Base-by-base conservation (phyloP, 2,888 invertebrate genomes). In the Sycophila texana region DNA sequence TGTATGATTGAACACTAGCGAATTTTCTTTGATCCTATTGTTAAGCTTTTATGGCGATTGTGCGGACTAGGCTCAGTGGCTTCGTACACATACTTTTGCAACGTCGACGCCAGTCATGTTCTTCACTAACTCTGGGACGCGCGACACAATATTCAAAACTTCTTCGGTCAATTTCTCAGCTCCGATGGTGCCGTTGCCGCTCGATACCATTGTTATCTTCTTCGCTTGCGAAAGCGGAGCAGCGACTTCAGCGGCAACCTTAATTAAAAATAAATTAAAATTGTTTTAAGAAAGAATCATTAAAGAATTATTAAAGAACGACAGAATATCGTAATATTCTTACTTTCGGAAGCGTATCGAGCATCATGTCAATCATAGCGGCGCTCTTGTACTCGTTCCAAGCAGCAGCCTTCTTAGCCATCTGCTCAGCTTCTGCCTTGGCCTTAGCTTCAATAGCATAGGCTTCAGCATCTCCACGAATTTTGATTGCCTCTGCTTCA, bases 211-310 rank as follows among this genome's bases (percentile, higher is more conserved):
- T 7, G 97, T 98, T 82, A 99, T 95, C 91, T 98, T 98, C 90
- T 97, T 97, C 10, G 97, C 95, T 90, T 98, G 97, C 0, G 98
- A 96, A 84, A 99, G 91, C 7, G 99, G 99, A 39, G 98, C 98
- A 55, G 99, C 97, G 63, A 99, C 96, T 91, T 99, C 99, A 47
- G 98, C 98, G 30, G 98, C 98, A 88, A 99, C 93, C 98, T 98
- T 39, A 86, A 7, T 86, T 84, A 63, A 2, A 39, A 51, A 53
- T 16, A 67, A 66, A 51, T 58, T 58, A 1, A 13, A 57, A 58
- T 58, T 58, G 7, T 39, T 39, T 10, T 39, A 39, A 39, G 10
- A 39, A 10, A 10, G 39, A 20, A 22, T 20, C 4, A 2, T 20
- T 18, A 20, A 12, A 58, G 22, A 58, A 13, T 12, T 20, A 13